Conservation (phyloP, 2,888 invertebrate species). For the Prenolepis imparis region DNA sequence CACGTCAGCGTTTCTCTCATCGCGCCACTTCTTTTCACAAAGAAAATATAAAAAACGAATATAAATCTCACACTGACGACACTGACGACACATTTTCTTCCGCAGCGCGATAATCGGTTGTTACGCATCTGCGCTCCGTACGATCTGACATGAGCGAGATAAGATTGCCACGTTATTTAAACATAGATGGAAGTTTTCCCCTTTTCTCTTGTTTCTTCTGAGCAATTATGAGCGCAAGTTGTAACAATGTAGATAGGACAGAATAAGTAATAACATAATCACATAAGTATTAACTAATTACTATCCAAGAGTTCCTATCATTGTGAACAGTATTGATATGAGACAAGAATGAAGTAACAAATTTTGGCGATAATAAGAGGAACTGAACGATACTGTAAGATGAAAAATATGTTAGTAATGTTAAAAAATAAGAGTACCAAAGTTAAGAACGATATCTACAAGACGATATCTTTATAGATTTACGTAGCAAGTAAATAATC, state of each 20-base stretch:
- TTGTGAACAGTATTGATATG: background rate
- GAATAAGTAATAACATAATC: background rate
- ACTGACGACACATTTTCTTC: constrained; percentile 41
- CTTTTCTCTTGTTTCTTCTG: background rate
- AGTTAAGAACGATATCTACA: background rate
- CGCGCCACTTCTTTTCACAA: background rate
- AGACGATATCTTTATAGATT: background rate
- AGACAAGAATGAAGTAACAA: background rate
- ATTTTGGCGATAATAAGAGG: background rate
- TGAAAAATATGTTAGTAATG: background rate
- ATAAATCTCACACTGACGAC: constrained; percentile 41
- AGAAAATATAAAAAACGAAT: constrained; percentile 23
- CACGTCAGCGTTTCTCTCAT: background rate
- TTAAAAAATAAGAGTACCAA: background rate
- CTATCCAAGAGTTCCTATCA: background rate
- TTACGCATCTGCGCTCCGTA: constrained; percentile 35
- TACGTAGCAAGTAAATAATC: background rate
- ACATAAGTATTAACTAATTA: constrained; percentile 23
- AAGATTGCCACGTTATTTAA: constrained; percentile 31
- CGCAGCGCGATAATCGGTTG: constrained; percentile 46
- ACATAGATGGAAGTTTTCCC: background rate
- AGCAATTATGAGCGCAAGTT: background rate
- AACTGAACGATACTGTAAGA: constrained; percentile 5
- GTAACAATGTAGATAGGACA: background rate
- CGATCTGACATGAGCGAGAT: constrained; percentile 37